Evolutionary conservation across 2,888 invertebrate genomes (phyloP).

Genomic region (Meliscaeva auricollis): DNA sequence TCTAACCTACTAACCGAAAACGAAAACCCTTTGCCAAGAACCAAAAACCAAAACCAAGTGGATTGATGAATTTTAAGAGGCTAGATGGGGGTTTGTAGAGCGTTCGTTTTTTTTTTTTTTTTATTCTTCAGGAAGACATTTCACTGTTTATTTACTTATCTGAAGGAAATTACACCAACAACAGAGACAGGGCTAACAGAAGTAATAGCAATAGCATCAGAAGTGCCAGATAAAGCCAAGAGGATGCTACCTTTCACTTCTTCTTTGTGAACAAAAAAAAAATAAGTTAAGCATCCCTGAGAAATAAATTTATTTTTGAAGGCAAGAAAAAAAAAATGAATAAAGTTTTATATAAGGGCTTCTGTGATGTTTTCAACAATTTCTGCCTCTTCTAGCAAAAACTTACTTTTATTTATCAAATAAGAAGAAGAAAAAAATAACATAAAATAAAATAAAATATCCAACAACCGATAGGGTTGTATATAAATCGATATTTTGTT

Average conservation of each 20-base stretch:
- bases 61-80: conserved; percentile 27
- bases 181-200: conserved; percentile 19
- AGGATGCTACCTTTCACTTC: conserved; percentile 40
- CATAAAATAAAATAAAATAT: not conserved
- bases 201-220: conserved; percentile 25
- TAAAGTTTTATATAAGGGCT: conserved; percentile 45
- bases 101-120: not conserved
- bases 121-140: conserved; percentile 20
- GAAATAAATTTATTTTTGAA: conserved; percentile 52
- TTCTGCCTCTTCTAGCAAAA: conserved; percentile 5
- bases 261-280: not conserved
- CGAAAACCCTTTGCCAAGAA: conserved; percentile 51
- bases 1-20: conserved; percentile 42
- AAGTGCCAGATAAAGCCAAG: conserved; percentile 26
- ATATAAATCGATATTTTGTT: conserved; percentile 28
- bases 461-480: conserved; percentile 25
- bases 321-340: conserved; percentile 42
- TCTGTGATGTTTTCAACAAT: conserved; percentile 36
- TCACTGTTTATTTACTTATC: conserved; percentile 65
- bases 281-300: conserved; percentile 27
- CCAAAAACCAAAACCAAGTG: conserved; percentile 3
- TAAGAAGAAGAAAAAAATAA: not conserved
- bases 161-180: conserved; percentile 59
- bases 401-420: conserved; percentile 21
- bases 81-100: too few species aligned